Conservation (phyloP, 2,113 vertebrate genomes). For the Martes martes region DNA sequence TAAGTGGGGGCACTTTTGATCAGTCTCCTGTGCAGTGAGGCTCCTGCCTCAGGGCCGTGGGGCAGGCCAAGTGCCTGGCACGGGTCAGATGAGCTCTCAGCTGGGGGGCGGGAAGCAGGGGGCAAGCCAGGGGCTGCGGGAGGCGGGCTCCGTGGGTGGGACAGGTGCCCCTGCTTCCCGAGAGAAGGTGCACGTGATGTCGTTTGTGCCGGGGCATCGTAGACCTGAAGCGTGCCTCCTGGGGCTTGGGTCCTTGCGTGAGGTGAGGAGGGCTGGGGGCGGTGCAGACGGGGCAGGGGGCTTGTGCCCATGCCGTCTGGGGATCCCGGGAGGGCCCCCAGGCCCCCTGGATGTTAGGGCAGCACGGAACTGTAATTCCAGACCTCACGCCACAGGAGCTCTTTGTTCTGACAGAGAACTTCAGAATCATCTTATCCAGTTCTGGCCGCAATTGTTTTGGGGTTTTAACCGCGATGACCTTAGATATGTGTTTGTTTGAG, state of each 20-base stretch:
- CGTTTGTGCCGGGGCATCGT: neutral
- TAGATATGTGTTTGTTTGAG: neutral
- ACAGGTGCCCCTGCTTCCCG: neutral
- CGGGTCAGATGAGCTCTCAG: accelerated
- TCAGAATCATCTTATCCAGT: neutral
- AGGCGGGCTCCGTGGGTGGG: neutral
- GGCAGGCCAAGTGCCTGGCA: accelerated
- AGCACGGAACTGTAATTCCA: accelerated
- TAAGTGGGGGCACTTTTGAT: neutral
- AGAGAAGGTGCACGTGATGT: accelerated
- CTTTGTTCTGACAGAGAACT: too few relatives aligned
- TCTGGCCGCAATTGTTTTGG: neutral
- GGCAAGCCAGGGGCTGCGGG: neutral
- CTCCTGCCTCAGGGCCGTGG: neutral
- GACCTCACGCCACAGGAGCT: accelerated
- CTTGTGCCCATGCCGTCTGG: too few relatives aligned
- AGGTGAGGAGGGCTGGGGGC: neutral
- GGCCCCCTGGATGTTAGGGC: too few relatives aligned
- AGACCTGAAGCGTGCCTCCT: neutral
- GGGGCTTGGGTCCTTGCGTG: neutral
- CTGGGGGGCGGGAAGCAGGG: neutral
- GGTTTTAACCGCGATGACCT: neutral
- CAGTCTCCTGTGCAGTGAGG: neutral
- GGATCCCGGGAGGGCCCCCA: too few relatives aligned
- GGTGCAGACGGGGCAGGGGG: neutral